phyloP scores from a whole-genome alignment of 2,888 invertebrate genomes.

The Colostygia pectinataria region DNA sequence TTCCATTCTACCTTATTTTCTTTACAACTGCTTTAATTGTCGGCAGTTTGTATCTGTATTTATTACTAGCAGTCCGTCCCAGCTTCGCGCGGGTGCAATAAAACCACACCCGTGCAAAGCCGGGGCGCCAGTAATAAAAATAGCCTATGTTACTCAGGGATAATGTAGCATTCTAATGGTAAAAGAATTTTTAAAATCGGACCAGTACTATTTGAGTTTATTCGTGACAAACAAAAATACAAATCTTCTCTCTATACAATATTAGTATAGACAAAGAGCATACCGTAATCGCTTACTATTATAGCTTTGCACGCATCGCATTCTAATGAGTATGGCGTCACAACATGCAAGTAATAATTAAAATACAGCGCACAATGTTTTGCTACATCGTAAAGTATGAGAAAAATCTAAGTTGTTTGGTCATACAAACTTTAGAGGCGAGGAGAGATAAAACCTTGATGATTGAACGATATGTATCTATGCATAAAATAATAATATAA shows the following conservation, averaged over 20 bases:
- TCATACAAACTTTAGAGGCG: slow-evolving; percentile 30
- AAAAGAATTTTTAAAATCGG: too few relatives aligned
- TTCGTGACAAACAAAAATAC: too few relatives aligned
- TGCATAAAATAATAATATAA: neutral
- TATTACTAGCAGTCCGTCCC: too few relatives aligned
- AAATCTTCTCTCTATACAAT: too few relatives aligned
- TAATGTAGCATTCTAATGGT: too few relatives aligned
- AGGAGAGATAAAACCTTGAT: slow-evolving; percentile 46
- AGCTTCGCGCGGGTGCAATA: too few relatives aligned
- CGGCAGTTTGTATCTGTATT: slow-evolving; percentile 51
- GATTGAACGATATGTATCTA: slow-evolving; percentile 30
- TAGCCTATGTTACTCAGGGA: too few relatives aligned
- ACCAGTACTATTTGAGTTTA: too few relatives aligned
- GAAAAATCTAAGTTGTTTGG: too few relatives aligned
- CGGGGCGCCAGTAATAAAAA: too few relatives aligned
- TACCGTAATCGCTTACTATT: slow-evolving; percentile 55
- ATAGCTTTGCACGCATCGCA: slow-evolving; percentile 50
- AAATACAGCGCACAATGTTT: slow-evolving; percentile 35
- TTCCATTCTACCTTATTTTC: slow-evolving; percentile 40
- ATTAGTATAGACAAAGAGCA: too few relatives aligned
- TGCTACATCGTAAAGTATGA: slow-evolving; percentile 16
- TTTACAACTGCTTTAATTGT: slow-evolving; percentile 47
- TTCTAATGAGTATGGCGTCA: slow-evolving; percentile 49
- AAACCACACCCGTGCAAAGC: too few relatives aligned
- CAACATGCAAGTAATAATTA: slow-evolving; percentile 32